Evolutionary conservation across 2,888 invertebrate genomes (phyloP).

Genomic region (Venustoraphidia nigricollis): DNA sequence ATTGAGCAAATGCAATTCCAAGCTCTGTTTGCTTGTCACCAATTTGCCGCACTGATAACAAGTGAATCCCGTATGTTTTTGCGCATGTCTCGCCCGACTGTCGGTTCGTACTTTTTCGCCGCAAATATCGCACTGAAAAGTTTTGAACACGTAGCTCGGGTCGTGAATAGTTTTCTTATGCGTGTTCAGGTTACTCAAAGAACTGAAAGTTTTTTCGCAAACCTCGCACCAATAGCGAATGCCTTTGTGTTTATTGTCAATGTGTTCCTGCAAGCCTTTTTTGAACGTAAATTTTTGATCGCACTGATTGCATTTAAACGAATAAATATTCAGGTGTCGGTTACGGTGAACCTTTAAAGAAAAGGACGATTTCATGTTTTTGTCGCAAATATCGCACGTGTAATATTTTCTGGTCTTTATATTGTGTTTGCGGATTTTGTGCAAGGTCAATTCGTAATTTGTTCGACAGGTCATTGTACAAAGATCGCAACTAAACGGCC

Average conservation of each 20-base stretch:
- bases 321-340: conserved; percentile 11
- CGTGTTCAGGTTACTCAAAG: neutral
- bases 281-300: conserved; percentile 28
- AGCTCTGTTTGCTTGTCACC: neutral
- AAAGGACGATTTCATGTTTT: conserved; percentile 17
- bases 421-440: no score
- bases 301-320: conserved; percentile 29
- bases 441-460: no score
- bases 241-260: conserved; percentile 25
- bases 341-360: conserved; percentile 10
- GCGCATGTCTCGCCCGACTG: no score
- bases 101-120: no score
- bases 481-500: no score
- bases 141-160: neutral
- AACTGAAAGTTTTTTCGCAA: conserved; percentile 31
- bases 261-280: conserved; percentile 29
- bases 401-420: conserved; percentile 19
- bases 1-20: neutral
- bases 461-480: no score
- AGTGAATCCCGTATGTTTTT: no score
- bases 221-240: conserved; percentile 32
- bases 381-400: conserved; percentile 27
- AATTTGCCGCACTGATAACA: neutral
- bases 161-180: neutral
- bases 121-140: neutral